Percentiles rank a stretch among this genome's conserved stretches.
These are phyloP conservation scores for Morpho deidamia DNA, from an alignment of 2,888 invertebrate species.

Conservation along the genomic window DNA sequence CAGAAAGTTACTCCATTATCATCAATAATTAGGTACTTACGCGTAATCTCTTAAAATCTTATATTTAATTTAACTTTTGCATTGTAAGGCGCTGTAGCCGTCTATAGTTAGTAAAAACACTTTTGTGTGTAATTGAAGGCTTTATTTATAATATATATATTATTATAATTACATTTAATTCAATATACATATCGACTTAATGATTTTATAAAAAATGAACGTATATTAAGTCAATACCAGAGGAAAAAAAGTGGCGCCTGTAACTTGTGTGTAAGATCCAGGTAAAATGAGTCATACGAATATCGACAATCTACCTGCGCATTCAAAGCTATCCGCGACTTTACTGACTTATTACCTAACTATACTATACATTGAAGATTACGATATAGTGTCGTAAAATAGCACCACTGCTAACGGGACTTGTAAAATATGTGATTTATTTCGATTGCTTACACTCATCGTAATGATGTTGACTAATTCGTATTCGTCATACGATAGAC, in stretches of 20 bases:
- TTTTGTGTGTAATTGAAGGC: too few species aligned
- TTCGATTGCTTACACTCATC: conserved; percentile 8
- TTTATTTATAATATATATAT: too few species aligned
- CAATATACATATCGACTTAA: too few species aligned
- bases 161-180: too few species aligned
- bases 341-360: conserved; percentile 16
- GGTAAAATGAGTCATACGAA: conserved; percentile 40
- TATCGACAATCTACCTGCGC: conserved; percentile 39
- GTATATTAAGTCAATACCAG: background rate
- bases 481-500: conserved; percentile 19
- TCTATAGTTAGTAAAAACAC: too few species aligned
- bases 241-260: conserved; percentile 18
- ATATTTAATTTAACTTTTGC: too few species aligned
- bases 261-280: background rate
- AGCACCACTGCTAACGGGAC: background rate
- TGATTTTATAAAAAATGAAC: too few species aligned
- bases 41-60: too few species aligned
- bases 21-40: too few species aligned
- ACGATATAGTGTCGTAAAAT: too few species aligned
- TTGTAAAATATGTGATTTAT: conserved; percentile 8
- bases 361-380: conserved; percentile 23
- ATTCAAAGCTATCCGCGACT: conserved; percentile 18
- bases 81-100: too few species aligned
- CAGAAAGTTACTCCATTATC: too few species aligned
- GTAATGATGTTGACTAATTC: conserved; percentile 18